Evolutionary conservation across 1,140 invertebrate genomes (phyloP), one percentile per base, ranked within the genome.

Genomic region (Megalopta genalis): DNA sequence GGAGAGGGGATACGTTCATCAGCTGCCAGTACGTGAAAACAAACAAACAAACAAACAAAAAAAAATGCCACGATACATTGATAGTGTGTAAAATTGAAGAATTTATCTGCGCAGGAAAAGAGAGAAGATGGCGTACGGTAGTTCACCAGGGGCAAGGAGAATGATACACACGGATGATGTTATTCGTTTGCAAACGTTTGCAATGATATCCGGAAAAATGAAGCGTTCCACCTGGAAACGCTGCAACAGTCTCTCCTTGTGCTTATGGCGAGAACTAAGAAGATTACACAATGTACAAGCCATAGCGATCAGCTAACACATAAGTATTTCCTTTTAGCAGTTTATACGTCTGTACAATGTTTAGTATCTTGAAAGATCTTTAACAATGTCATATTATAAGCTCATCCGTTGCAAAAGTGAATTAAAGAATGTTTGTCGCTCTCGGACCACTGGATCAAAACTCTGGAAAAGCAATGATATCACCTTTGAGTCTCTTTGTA

Each of bases 31-130:
- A 84, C 54, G 59, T 76, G 81, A 83, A 32, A 32, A 32, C 32
- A 32, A 32, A 32, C 32, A 32, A 32, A 32, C 32, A 32, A 32
- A 32, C 32, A 32, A 32, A 78, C 49, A 52, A 52, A 16, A 54
- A 68, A 83, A 69, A 71, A 69, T 86, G 75, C 69, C 81, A 81
- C 64, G 63, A 79, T 63, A 72, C 23, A 46, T 83, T 84, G 37
- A 72, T 84, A 85, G 77, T 62, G 69, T 87, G 63, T 84, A 82
- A 83, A 87, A 85, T 83, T 88, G 75, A 86, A 88, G 84, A 88
- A 89, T 90, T 90, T 88, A 83, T 90, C 89, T 91, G 89, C 88
- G 87, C 89, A 90, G 89, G 90, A 86, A 81, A 89, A 86, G 83
- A 86, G 87, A 73, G 65, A 76, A 64, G 72, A 80, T 75, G 72